Conservation (phyloP, 1,140 invertebrate species). For the Eurytemora carolleeae region DNA sequence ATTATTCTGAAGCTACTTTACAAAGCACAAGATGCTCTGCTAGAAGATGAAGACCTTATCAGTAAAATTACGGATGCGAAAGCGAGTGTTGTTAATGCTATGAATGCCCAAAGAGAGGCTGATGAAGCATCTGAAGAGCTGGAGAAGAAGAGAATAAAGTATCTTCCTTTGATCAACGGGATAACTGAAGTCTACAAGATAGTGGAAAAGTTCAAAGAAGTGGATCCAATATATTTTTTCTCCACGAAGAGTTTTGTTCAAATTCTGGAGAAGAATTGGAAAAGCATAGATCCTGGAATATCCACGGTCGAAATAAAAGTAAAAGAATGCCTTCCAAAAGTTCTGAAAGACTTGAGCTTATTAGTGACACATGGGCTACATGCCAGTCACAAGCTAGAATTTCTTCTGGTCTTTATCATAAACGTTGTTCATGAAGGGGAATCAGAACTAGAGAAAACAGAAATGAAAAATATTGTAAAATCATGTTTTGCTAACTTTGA, state of each 20-base stretch:
- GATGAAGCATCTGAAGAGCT: not conserved
- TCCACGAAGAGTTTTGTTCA: not conserved
- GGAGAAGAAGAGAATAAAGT: not conserved
- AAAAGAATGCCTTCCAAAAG: not conserved
- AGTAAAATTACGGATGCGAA: not conserved
- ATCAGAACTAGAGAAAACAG: not conserved
- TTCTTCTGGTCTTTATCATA: not conserved
- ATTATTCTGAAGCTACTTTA: conserved; percentile 5
- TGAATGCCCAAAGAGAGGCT: not conserved
- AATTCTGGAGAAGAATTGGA: not conserved
- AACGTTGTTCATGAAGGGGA: not conserved
- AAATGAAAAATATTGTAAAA: too few relatives aligned
- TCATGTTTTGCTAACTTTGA: too few relatives aligned
- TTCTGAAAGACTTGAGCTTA: not conserved
- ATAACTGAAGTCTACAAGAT: not conserved
- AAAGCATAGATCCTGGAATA: not conserved
- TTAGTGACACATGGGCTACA: not conserved
- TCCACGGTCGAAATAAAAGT: not conserved
- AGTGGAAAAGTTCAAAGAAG: not conserved
- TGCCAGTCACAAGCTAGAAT: not conserved
- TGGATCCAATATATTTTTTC: not conserved
- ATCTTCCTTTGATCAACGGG: not conserved
- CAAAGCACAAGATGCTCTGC: conserved; percentile 9
- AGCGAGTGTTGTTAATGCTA: not conserved
- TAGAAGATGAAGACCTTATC: conserved; percentile 6